A percentile compares a stretch with the other conserved stretches of the same genome.
Conservation (phyloP, 2,797 vertebrate species). For the Cyclura pinguis region DNA sequence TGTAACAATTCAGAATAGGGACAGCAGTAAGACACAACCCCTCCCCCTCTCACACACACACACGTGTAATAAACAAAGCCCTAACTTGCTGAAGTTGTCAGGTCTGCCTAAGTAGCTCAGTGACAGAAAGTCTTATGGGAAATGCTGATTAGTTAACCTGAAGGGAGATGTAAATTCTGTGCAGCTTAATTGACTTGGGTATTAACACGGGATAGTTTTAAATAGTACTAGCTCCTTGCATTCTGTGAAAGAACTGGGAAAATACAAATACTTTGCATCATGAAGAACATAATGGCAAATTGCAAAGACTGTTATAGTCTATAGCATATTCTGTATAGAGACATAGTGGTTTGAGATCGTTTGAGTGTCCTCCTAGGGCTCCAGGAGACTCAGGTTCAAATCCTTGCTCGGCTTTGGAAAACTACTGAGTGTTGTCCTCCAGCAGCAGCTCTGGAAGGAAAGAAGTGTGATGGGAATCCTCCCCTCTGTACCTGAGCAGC, state of each 20-base stretch:
- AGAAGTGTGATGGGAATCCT: too few species aligned
- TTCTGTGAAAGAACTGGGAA: neutral
- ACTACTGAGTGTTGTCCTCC: too few species aligned
- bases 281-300: slow-evolving; percentile 16
- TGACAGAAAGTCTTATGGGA: slow-evolving; percentile 48
- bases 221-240: slow-evolving; percentile 11
- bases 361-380: too few species aligned
- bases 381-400: too few species aligned
- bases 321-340: too few species aligned
- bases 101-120: slow-evolving; percentile 37
- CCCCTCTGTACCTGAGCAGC: too few species aligned
- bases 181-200: slow-evolving; percentile 37
- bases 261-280: slow-evolving; percentile 11
- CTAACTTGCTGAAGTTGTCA: slow-evolving; percentile 57
- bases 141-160: slow-evolving; percentile 51
- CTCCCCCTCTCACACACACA: too few species aligned
- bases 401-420: too few species aligned
- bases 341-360: too few species aligned
- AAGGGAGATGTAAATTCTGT: slow-evolving; percentile 57
- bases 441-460: too few species aligned
- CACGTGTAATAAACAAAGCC: slow-evolving; percentile 40
- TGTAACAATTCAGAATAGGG: slow-evolving; percentile 37
- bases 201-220: slow-evolving; percentile 38
- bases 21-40: slow-evolving; percentile 44
- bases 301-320: slow-evolving; percentile 35